These are phyloP conservation scores for Mastomys coucha DNA, from an alignment of 2,113 vertebrate genomes.

Conservation along the genomic window DNA sequence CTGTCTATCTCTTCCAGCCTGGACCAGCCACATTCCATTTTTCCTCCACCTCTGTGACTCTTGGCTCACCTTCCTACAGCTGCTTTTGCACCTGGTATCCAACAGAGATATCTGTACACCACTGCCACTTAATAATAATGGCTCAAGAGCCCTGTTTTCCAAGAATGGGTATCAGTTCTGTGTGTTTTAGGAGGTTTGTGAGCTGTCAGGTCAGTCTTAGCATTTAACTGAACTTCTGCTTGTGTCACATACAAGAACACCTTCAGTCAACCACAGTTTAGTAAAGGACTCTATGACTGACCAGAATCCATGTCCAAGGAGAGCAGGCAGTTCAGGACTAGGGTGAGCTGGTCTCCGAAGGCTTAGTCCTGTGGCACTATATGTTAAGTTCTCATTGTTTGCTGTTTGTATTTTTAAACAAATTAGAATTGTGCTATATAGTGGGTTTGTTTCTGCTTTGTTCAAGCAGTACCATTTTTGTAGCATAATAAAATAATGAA, in stretches of 20 bases:
- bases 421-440: conserved; percentile 41
- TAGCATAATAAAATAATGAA: conserved; percentile 41
- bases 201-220: not conserved
- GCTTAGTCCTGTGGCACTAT: not conserved
- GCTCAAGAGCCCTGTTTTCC: conserved; percentile 32
- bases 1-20: not conserved
- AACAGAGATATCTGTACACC: conserved; percentile 4
- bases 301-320: conserved; percentile 39
- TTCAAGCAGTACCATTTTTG: conserved; percentile 42
- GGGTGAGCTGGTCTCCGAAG: conserved; percentile 13
- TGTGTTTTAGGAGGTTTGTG: not conserved
- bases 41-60: conserved; percentile 8
- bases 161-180: conserved; percentile 23
- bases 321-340: not conserved
- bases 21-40: not conserved
- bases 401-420: conserved; percentile 40
- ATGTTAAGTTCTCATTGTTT: conserved; percentile 20
- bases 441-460: conserved; percentile 55
- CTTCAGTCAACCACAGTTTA: not conserved
- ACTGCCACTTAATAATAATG: not conserved
- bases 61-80: not conserved
- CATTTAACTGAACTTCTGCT: conserved; percentile 24
- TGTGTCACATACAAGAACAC: not conserved
- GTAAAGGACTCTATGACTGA: not conserved
- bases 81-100: not conserved